Percentiles rank a stretch among this genome's conserved stretches.
Evolutionary conservation across 2,888 invertebrate species (phyloP).

Genomic region (Rhingia rostrata): DNA sequence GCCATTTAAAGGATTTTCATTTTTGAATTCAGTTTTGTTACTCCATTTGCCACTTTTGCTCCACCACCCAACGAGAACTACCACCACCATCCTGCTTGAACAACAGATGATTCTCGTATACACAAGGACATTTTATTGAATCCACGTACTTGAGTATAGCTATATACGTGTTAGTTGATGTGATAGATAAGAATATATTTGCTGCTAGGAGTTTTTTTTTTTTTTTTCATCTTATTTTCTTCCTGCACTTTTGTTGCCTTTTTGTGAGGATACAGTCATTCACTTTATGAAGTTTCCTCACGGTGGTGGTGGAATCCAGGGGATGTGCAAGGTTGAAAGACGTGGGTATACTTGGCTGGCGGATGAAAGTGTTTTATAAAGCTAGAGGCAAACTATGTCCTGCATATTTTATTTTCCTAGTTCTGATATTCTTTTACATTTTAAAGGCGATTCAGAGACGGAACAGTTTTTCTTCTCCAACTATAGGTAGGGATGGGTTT

Average conservation of each 20-base stretch:
- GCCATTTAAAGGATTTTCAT: constrained; percentile 62
- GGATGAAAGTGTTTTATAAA: constrained; percentile 55
- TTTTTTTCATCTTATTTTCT: not conserved
- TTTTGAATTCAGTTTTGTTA: constrained; percentile 58
- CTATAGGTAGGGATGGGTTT: not conserved
- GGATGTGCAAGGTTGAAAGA: constrained; percentile 22
- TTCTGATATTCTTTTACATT: constrained; percentile 1
- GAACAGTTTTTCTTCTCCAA: not conserved
- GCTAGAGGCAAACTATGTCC: constrained; percentile 50
- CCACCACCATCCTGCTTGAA: constrained; percentile 29
- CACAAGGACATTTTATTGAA: constrained; percentile 72
- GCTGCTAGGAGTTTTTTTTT: not conserved
- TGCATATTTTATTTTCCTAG: constrained; percentile 52
- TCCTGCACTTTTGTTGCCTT: constrained; percentile 2
- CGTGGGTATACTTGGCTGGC: constrained; percentile 34
- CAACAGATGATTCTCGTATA: constrained; percentile 70
- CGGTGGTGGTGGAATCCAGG: not conserved
- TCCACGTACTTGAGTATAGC: constrained; percentile 41
- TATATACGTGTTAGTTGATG: constrained; percentile 12
- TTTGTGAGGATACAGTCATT: constrained; percentile 61
- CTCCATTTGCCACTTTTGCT: constrained; percentile 3
- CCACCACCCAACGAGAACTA: constrained; percentile 11
- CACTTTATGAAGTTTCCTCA: constrained; percentile 62
- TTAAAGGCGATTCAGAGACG: constrained; percentile 3
- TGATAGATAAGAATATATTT: constrained; percentile 41